Conservation (phyloP, 2,888 invertebrate genomes). For the Euzophera pinguis region DNA sequence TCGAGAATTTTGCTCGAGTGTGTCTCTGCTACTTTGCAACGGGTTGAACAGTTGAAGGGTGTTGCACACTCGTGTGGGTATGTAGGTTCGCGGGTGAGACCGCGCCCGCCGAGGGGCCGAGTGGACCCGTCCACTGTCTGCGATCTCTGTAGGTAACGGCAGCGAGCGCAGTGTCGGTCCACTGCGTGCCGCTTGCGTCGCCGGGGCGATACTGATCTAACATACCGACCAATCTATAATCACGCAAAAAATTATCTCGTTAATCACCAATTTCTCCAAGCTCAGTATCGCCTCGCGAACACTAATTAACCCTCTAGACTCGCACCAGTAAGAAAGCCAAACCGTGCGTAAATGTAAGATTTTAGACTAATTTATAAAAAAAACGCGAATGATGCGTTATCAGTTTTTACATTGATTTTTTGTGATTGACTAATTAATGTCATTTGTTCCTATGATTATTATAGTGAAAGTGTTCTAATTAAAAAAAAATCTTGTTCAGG, state of each 20-base stretch:
- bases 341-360: conserved; percentile 69
- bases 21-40: not conserved
- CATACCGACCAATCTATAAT: conserved; percentile 7
- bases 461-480: conserved; percentile 53
- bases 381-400: conserved; percentile 68
- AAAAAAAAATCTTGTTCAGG: conserved; percentile 67
- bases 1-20: not conserved
- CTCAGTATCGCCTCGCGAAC: conserved; percentile 42
- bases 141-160: conserved; percentile 72
- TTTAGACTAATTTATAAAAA: conserved; percentile 60
- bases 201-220: conserved; percentile 30
- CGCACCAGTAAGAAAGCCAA: conserved; percentile 74
- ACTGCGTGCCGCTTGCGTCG: conserved; percentile 34
- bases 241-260: not conserved
- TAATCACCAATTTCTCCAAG: not conserved
- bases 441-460: conserved; percentile 77
- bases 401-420: conserved; percentile 66
- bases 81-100: conserved; percentile 30
- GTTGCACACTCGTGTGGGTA: conserved; percentile 12
- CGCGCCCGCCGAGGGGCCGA: conserved; percentile 54
- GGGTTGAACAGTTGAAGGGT: conserved; percentile 1
- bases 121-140: conserved; percentile 65
- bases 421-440: conserved; percentile 77
- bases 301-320: conserved; percentile 62
- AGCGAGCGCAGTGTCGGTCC: conserved; percentile 51